Evolutionary conservation across 2,888 invertebrate species (phyloP).

Genomic region (Ophion costatus): DNA sequence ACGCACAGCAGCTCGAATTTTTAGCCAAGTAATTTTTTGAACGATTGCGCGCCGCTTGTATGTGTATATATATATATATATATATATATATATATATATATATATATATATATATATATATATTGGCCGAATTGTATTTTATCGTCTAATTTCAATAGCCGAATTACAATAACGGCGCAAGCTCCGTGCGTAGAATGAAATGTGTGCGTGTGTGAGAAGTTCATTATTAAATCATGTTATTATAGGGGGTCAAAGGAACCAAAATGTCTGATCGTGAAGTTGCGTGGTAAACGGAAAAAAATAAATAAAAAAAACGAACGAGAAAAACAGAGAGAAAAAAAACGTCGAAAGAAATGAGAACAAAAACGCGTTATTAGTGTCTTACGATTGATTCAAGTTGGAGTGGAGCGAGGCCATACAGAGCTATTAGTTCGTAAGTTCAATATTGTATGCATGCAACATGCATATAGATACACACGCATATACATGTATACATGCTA

Average conservation of each 20-base stretch:
- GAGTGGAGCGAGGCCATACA: conserved; percentile 73
- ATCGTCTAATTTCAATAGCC: no score
- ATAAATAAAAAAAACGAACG: conserved; percentile 13
- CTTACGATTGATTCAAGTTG: conserved; percentile 70
- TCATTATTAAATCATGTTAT: conserved; percentile 69
- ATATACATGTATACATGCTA: not conserved
- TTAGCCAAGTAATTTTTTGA: conserved; percentile 14
- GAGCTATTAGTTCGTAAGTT: conserved; percentile 74
- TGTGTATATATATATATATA: no score
- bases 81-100: not conserved
- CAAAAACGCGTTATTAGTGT: conserved; percentile 68
- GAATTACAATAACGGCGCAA: not conserved
- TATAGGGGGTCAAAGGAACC: conserved; percentile 67
- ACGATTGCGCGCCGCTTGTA: not conserved
- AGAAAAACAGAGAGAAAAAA: conserved; percentile 27
- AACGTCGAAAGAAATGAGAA: conserved; percentile 1
- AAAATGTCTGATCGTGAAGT: conserved; percentile 64
- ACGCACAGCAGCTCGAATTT: conserved; percentile 19
- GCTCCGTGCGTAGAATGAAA: conserved; percentile 4
- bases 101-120: not conserved
- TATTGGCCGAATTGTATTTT: no score
- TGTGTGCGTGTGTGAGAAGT: conserved; percentile 48
- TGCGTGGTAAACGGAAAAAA: conserved; percentile 19
- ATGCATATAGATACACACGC: conserved; percentile 21
- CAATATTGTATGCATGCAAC: conserved; percentile 16